phyloP scores from a whole-genome alignment of 2,113 vertebrate genomes.

The Irena cyanogastra region DNA sequence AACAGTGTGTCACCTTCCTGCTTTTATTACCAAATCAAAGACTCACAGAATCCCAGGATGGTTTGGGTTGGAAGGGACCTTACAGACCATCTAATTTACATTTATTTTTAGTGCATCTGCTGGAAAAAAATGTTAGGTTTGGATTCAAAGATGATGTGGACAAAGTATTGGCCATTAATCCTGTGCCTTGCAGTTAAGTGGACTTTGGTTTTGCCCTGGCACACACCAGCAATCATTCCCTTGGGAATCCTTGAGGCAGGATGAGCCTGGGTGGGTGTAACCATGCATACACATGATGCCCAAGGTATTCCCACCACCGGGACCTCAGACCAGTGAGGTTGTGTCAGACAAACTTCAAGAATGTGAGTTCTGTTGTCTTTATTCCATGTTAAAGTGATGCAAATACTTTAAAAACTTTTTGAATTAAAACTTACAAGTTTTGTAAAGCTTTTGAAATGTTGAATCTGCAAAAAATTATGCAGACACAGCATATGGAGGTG shows the following conservation, averaged over 20 bases:
- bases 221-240: fast-evolving
- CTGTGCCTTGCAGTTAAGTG: not conserved
- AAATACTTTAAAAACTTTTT: not conserved
- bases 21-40: not conserved
- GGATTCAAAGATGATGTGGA: not conserved
- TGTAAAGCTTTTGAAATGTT: not conserved
- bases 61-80: not conserved
- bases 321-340: not conserved
- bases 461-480: not conserved
- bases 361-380: not conserved
- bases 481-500: not conserved
- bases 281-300: fast-evolving
- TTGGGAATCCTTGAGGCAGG: not conserved
- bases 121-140: not conserved
- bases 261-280: not conserved
- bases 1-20: not conserved
- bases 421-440: not conserved
- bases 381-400: not conserved
- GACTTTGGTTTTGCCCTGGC: not conserved
- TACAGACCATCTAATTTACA: not conserved
- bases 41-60: not conserved
- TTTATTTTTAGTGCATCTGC: not conserved
- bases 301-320: not conserved
- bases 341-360: not conserved
- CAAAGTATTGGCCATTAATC: not conserved